phyloP scores from a whole-genome alignment of 1,140 invertebrate genomes.

The Heliconius hewitsoni region DNA sequence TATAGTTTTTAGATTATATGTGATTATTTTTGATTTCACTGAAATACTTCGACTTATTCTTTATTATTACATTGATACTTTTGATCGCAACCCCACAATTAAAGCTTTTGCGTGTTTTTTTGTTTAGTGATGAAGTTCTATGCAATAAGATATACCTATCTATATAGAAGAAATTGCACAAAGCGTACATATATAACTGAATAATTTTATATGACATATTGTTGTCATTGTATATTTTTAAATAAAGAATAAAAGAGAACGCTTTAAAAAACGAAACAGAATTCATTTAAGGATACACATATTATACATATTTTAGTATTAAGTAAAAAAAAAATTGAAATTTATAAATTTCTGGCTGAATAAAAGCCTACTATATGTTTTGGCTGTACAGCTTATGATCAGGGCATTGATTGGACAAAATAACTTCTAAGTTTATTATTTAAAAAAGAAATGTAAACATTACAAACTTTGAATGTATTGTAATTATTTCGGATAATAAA shows the following conservation, averaged over 20 bases:
- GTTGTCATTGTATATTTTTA: background rate
- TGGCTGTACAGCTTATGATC: background rate
- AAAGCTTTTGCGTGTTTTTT: background rate
- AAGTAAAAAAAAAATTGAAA: background rate
- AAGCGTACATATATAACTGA: background rate
- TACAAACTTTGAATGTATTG: background rate
- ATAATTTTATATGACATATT: constrained; percentile 2
- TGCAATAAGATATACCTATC: background rate
- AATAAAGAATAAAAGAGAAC: background rate
- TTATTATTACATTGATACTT: background rate
- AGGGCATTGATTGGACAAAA: background rate
- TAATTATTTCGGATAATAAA: constrained; percentile 3
- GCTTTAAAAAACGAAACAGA: background rate
- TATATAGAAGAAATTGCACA: background rate
- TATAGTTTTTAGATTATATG: background rate
- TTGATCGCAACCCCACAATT: background rate
- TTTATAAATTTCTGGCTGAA: background rate
- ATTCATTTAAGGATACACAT: background rate
- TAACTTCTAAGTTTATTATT: background rate
- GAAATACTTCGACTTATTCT: background rate
- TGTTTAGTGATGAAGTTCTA: background rate
- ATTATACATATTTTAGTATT: background rate
- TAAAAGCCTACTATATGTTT: background rate
- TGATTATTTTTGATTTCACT: background rate
- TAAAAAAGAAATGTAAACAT: background rate